Evolutionary conservation across 2,888 invertebrate genomes (phyloP).

Genomic region (Tillus elongatus): DNA sequence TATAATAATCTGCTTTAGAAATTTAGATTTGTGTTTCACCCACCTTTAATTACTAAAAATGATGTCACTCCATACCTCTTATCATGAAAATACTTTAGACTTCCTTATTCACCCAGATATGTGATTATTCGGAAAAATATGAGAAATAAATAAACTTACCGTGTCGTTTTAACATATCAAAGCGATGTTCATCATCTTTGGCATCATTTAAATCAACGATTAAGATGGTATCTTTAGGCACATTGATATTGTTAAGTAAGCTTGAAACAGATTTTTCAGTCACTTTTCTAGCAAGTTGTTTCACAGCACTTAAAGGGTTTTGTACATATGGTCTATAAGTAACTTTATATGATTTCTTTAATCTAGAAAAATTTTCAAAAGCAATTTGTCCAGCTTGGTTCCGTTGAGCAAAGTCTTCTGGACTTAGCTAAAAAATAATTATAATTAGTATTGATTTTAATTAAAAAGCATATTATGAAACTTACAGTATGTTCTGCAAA

Average conservation of each 20-base stretch:
- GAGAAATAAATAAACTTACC: too few relatives aligned
- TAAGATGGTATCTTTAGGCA: constrained; percentile 43
- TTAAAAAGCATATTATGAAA: constrained; percentile 16
- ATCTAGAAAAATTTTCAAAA: constrained; percentile 39
- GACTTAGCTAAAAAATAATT: constrained; percentile 38
- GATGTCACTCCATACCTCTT: too few relatives aligned
- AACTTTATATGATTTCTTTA: constrained; percentile 32
- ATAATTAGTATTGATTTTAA: not conserved
- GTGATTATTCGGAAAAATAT: too few relatives aligned
- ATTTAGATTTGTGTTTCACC: too few relatives aligned
- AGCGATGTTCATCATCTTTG: constrained; percentile 46
- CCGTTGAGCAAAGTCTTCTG: constrained; percentile 42
- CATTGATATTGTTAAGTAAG: constrained; percentile 29
- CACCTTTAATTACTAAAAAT: too few relatives aligned
- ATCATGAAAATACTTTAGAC: too few relatives aligned
- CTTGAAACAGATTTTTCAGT: constrained; percentile 30
- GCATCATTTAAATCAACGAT: constrained; percentile 53
- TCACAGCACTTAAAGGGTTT: constrained; percentile 48
- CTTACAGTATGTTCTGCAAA: constrained; percentile 47
- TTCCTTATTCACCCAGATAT: too few relatives aligned
- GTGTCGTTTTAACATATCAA: constrained; percentile 50
- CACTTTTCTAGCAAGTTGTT: constrained; percentile 40
- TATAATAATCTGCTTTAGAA: too few relatives aligned
- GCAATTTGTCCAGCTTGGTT: constrained; percentile 37
- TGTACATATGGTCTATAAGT: constrained; percentile 56